These are phyloP conservation scores for Sphaerodactylus townsendi DNA, from an alignment of 2,113 vertebrate genomes.

Conservation along the genomic window DNA sequence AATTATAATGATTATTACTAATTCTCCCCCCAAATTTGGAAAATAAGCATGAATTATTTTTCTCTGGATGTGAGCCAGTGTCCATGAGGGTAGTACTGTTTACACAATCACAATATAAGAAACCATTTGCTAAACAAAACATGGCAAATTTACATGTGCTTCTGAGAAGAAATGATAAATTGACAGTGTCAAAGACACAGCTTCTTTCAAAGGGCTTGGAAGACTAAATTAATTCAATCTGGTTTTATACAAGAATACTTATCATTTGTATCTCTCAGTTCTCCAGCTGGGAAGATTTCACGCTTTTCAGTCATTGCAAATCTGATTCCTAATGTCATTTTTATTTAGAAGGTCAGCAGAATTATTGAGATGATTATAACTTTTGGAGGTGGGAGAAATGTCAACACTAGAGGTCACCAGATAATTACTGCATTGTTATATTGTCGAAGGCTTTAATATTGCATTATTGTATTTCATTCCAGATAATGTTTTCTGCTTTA, in stretches of 20 bases:
- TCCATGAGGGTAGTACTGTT: no score
- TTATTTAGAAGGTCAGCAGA: neutral
- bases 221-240: neutral
- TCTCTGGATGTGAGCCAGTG: no score
- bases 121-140: no score
- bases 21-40: no score
- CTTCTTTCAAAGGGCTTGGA: neutral
- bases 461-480: neutral
- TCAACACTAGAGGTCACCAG: constrained; percentile 60
- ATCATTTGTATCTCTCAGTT: neutral
- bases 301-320: neutral
- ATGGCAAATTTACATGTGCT: no score
- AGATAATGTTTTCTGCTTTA: fast-evolving
- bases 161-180: no score
- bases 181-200: no score
- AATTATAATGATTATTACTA: no score
- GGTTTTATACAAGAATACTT: neutral
- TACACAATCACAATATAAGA: no score
- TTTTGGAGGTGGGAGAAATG: fast-evolving
- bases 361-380: neutral
- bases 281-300: neutral
- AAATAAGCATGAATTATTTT: no score
- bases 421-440: neutral
- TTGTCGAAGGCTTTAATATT: no score
- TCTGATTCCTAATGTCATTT: neutral